Conservation (phyloP, 2,797 vertebrate species). For the Toxotes lorentzi region DNA sequence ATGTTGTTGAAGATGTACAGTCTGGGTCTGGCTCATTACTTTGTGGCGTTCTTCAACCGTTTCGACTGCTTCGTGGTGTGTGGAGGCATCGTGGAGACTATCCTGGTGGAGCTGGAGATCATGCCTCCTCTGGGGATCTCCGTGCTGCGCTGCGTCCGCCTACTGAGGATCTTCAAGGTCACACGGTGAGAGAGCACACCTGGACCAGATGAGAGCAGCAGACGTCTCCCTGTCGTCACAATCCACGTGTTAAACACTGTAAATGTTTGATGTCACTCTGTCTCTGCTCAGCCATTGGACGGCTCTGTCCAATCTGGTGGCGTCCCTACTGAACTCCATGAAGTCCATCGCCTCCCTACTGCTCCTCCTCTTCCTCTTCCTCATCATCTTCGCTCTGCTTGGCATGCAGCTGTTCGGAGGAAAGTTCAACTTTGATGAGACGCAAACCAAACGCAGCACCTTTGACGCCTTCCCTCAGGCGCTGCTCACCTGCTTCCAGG, state of each 20-base stretch:
- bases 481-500: conserved; percentile 98
- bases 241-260: no score
- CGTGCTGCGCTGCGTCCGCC: conserved; percentile 95
- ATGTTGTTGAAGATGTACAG: conserved; percentile 95
- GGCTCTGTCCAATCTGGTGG: conserved; percentile 96
- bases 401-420: conserved; percentile 99
- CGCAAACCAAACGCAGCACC: conserved; percentile 97
- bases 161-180: conserved; percentile 96
- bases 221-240: background rate
- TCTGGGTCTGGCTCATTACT: conserved; percentile 90
- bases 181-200: conserved; percentile 88
- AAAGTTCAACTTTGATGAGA: conserved; percentile 99
- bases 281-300: conserved; percentile 92
- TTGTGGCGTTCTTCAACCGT: conserved; percentile 97
- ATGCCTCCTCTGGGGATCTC: conserved; percentile 97
- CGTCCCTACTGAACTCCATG: conserved; percentile 98
- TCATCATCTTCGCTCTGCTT: conserved; percentile 98
- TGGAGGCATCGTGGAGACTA: conserved; percentile 95
- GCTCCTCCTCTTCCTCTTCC: conserved; percentile 98
- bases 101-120: conserved; percentile 95
- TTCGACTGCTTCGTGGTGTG: conserved; percentile 99
- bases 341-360: conserved; percentile 98
- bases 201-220: rapidly evolving
- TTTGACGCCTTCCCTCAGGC: conserved; percentile 98
- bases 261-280: background rate